phyloP scores from a whole-genome alignment of 2,797 vertebrate genomes.

The Iguana delicatissima region DNA sequence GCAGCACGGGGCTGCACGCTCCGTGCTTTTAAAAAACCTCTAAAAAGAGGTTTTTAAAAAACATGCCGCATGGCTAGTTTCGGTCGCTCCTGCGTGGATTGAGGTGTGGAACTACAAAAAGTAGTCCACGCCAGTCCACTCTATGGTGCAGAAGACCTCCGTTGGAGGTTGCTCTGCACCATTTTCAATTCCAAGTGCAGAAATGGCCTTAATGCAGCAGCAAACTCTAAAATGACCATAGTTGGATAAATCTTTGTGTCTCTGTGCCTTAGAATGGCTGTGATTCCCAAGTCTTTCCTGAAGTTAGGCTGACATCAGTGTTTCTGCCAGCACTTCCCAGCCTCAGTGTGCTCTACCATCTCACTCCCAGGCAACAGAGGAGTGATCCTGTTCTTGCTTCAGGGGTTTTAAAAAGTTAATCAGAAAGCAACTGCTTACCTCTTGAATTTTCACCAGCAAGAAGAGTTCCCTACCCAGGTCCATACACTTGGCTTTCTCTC shows the following conservation, averaged over 20 bases:
- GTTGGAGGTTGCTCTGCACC: too few species aligned
- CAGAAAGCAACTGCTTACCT: neutral
- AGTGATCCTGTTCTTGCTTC: neutral
- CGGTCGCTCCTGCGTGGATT: too few species aligned
- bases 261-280: neutral
- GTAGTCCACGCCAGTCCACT: too few species aligned
- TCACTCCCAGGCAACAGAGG: neutral
- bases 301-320: neutral
- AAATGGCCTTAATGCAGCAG: neutral
- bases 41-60: too few species aligned
- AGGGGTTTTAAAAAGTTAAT: neutral
- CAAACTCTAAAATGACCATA: neutral
- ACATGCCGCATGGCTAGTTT: too few species aligned
- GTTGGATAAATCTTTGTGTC: neutral
- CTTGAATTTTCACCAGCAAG: neutral
- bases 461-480: neutral
- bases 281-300: neutral
- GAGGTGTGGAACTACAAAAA: too few species aligned
- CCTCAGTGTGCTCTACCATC: neutral
- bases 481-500: slow-evolving; percentile 14
- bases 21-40: too few species aligned
- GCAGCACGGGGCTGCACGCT: too few species aligned
- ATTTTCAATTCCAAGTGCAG: too few species aligned
- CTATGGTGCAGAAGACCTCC: too few species aligned
- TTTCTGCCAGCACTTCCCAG: neutral